phyloP scores from a whole-genome alignment of 2,113 vertebrate genomes.

The Stigmatopora nigra region DNA sequence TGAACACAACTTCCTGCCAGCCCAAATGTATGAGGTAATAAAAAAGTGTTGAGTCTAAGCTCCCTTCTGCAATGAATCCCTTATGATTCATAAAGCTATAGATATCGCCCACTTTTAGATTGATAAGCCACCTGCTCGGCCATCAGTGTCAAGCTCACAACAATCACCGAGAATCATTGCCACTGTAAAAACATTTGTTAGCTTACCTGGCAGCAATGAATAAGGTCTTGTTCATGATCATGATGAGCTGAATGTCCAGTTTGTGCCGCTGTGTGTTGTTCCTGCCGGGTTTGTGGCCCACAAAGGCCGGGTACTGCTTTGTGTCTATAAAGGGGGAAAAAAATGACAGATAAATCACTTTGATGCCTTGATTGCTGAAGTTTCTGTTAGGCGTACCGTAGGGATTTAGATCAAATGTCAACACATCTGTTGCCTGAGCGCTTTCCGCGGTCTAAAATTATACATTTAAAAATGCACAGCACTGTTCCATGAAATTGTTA shows the following conservation, averaged over 20 bases:
- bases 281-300: conserved; percentile 96
- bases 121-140: not conserved
- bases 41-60: conserved; percentile 20
- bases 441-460: conserved; percentile 32
- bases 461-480: conserved; percentile 22
- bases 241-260: conserved; percentile 94
- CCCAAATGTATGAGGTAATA: not conserved
- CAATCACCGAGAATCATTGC: conserved; percentile 20
- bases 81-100: conserved; percentile 20
- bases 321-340: conserved; percentile 76
- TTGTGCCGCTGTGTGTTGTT: conserved; percentile 94
- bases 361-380: not conserved
- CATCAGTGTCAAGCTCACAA: conserved; percentile 3
- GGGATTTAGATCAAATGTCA: conserved; percentile 27
- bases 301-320: conserved; percentile 96
- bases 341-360: conserved; percentile 4
- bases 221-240: conserved; percentile 92
- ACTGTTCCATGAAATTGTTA: conserved; percentile 25
- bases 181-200: conserved; percentile 7
- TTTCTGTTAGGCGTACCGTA: conserved; percentile 9
- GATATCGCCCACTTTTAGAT: not conserved
- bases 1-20: not conserved
- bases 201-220: conserved; percentile 90
- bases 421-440: conserved; percentile 24
- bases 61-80: conserved; percentile 27